These are phyloP conservation scores for Entomobrya proxima DNA, from an alignment of 2,888 invertebrate species.

Conservation along the genomic window DNA sequence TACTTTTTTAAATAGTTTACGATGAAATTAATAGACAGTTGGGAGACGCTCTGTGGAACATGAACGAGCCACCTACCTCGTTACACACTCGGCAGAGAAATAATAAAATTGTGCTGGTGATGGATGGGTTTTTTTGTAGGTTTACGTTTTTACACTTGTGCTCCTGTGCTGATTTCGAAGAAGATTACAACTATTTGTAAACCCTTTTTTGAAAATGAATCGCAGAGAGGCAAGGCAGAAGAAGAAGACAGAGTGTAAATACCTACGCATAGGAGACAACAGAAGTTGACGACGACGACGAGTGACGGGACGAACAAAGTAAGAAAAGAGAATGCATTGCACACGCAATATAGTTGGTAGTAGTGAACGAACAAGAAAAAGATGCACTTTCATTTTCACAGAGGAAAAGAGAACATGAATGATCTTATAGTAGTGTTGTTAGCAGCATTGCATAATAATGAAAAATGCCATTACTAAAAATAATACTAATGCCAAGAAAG, in stretches of 20 bases:
- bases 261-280: neutral
- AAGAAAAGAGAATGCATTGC: too few relatives aligned
- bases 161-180: neutral
- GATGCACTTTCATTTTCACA: neutral
- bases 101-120: neutral
- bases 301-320: neutral
- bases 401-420: neutral
- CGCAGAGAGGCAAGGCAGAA: neutral
- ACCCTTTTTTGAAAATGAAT: conserved; percentile 1
- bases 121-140: conserved; percentile 18
- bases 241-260: neutral
- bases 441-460: neutral
- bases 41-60: conserved; percentile 53
- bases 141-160: conserved; percentile 31
- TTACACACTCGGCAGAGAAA: conserved; percentile 9
- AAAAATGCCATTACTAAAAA: neutral
- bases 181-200: neutral
- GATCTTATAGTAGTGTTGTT: too few relatives aligned
- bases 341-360: too few relatives aligned
- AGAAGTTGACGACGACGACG: neutral
- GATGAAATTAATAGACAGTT: conserved; percentile 59
- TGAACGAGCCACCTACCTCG: neutral
- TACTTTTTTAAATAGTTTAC: conserved; percentile 25
- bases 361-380: too few relatives aligned
- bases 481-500: neutral